Evolutionary conservation across 2,888 invertebrate genomes (phyloP), one percentile per base, ranked within the genome.

Genomic region (Xestia ashworthii): DNA sequence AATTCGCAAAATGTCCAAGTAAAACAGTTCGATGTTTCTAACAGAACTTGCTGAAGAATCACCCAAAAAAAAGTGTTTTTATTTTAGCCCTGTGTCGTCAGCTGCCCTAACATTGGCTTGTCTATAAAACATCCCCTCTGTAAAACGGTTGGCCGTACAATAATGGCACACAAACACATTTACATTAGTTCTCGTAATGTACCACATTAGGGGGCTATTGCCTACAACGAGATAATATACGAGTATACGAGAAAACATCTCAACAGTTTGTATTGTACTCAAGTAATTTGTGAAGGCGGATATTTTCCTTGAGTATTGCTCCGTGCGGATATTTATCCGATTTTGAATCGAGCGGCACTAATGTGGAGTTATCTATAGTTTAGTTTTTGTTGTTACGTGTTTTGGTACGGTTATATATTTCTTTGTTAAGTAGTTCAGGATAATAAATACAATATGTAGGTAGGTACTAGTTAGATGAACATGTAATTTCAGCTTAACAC

Each of bases 101-200:
- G 44, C 74, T 73, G 71, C 55, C 79, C 55, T 65, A n/a, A 78
- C 71, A 79, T 84, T 73, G 55, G 76, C 74, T 84, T 71, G 81
- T 74, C 78, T 76, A 81, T 86, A 81, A 87, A 90, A 89, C 87
- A 76, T 78, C 80, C 86, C 81, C 83, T 85, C 82, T 85, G 81
- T 87, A 89, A 92, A 92, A 91, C 87, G 86, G 84, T 84, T 83
- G 82, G 87, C 82, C 85, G 84, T 83, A 89, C 90, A 91, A 93
- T 93, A 94, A 94, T 93, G 92, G 90, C 89, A 88, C 90, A 92
- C 93, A 93, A 93, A 93, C 93, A 93, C 94, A 94, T 94, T 94
- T 93, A 94, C 95, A 94, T 95, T 94, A 95, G 94, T 95, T 93
- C 90, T 85, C 91, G 91, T 95, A 95, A 96, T 94, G 94, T 90